Evolutionary conservation across 2,113 vertebrate genomes (phyloP).

Genomic region (Antennarius striatus): DNA sequence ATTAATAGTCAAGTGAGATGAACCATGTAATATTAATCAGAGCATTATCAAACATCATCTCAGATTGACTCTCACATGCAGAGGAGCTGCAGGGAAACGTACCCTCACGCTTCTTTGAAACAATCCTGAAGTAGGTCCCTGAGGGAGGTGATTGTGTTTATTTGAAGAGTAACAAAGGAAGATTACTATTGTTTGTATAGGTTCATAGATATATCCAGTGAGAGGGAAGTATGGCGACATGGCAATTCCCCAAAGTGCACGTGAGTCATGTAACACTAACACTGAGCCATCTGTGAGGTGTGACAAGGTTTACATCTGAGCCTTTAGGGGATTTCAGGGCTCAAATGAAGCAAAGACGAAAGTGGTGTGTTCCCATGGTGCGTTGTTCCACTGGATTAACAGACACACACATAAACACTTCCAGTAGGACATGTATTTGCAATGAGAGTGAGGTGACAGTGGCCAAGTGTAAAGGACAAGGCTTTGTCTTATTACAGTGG

Average conservation of each 20-base stretch:
- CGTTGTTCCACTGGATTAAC: constrained; percentile 12
- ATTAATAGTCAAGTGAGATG: constrained; percentile 69
- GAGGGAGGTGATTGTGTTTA: constrained; percentile 38
- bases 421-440: constrained; percentile 5
- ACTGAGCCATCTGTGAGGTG: constrained; percentile 27
- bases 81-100: constrained; percentile 31
- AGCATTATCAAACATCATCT: constrained; percentile 69
- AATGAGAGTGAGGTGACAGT: constrained; percentile 7
- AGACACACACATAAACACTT: constrained; percentile 3
- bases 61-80: constrained; percentile 47
- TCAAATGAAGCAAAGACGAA: constrained; percentile 39
- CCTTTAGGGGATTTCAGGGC: constrained; percentile 12
- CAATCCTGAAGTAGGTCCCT: constrained; percentile 35
- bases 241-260: constrained; percentile 15
- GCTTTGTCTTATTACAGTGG: neutral
- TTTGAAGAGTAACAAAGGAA: constrained; percentile 34
- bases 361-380: constrained; percentile 20
- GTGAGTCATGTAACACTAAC: constrained; percentile 19
- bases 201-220: constrained; percentile 18
- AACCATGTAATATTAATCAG: constrained; percentile 72
- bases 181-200: constrained; percentile 25
- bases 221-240: constrained; percentile 5
- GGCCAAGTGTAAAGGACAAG: constrained; percentile 4
- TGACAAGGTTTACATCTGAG: constrained; percentile 10
- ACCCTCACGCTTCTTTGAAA: neutral